A percentile compares a stretch with the other conserved stretches of the same genome.
Evolutionary conservation across 2,888 invertebrate genomes (phyloP).

Genomic region (Conus canariensis): DNA sequence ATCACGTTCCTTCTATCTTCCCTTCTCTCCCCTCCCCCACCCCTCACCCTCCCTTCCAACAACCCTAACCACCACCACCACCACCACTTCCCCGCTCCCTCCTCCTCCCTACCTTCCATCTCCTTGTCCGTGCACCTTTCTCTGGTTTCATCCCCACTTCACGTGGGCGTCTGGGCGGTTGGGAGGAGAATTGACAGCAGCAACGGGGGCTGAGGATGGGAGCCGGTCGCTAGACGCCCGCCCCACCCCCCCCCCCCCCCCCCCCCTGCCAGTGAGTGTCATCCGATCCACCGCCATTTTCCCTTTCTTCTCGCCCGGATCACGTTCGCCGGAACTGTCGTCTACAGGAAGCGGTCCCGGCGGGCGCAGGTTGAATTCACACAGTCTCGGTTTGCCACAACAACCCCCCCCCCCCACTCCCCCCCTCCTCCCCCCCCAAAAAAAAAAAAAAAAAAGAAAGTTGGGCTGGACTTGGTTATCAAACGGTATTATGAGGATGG

Average conservation of each 20-base stretch:
- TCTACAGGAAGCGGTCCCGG: constrained; percentile 31
- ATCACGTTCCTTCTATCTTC: too few species aligned
- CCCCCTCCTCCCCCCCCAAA: too few species aligned
- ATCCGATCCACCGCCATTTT: constrained; percentile 28
- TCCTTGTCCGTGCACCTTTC: not conserved
- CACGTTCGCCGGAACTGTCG: constrained; percentile 36
- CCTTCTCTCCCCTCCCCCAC: not conserved
- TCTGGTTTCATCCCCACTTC: not conserved
- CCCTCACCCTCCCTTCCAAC: not conserved
- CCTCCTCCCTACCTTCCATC: too few species aligned
- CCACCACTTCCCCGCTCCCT: not conserved
- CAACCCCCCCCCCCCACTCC: too few species aligned
- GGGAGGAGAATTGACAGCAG: constrained; percentile 3
- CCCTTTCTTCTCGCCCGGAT: constrained; percentile 15
- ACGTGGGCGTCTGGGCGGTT: not conserved
- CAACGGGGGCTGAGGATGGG: not conserved
- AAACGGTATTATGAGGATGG: not conserved
- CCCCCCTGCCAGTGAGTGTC: not conserved
- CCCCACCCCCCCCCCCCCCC: not conserved
- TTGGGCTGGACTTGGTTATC: not conserved
- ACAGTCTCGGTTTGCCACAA: constrained; percentile 25
- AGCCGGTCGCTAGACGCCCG: not conserved
- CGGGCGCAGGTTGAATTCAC: constrained; percentile 26
- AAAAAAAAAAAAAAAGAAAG: not conserved
- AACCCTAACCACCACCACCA: not conserved